Evolutionary conservation across 2,113 vertebrate genomes (phyloP).

Genomic region (Collichthys lucidus): DNA sequence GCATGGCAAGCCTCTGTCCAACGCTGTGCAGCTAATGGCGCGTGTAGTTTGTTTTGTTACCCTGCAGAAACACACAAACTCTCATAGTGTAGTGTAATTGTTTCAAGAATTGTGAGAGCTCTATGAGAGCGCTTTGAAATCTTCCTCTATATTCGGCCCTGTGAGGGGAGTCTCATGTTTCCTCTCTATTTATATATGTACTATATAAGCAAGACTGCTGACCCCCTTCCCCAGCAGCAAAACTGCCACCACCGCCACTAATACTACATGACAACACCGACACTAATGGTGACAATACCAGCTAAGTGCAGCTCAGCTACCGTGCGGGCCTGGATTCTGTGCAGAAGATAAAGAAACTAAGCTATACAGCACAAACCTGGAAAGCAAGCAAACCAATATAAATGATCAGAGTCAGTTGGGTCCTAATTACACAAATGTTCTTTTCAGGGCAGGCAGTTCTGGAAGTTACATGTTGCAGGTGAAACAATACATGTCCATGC

Average conservation of each 20-base stretch:
- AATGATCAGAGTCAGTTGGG: background rate
- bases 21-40: slow-evolving; percentile 5
- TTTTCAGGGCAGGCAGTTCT: slow-evolving; percentile 5
- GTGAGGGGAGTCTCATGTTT: slow-evolving; percentile 45
- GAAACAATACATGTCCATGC: slow-evolving; percentile 59
- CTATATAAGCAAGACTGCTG: slow-evolving; percentile 32
- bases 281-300: slow-evolving; percentile 40
- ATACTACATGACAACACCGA: slow-evolving; percentile 49
- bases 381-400: slow-evolving; percentile 16
- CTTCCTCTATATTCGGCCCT: slow-evolving; percentile 15
- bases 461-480: background rate
- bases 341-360: background rate
- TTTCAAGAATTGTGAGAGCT: slow-evolving; percentile 25
- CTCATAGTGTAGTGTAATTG: background rate
- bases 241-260: slow-evolving; percentile 50
- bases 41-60: slow-evolving; percentile 16
- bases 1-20: slow-evolving; percentile 20
- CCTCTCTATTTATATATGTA: slow-evolving; percentile 57
- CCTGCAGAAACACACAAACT: background rate
- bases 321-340: background rate
- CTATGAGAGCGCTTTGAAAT: slow-evolving; percentile 39
- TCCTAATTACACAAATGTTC: background rate
- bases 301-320: slow-evolving; percentile 10
- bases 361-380: background rate
- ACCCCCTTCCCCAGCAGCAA: slow-evolving; percentile 29